These are phyloP conservation scores for Esox masquinongy DNA, from an alignment of 2,797 vertebrate species.

Conservation along the genomic window DNA sequence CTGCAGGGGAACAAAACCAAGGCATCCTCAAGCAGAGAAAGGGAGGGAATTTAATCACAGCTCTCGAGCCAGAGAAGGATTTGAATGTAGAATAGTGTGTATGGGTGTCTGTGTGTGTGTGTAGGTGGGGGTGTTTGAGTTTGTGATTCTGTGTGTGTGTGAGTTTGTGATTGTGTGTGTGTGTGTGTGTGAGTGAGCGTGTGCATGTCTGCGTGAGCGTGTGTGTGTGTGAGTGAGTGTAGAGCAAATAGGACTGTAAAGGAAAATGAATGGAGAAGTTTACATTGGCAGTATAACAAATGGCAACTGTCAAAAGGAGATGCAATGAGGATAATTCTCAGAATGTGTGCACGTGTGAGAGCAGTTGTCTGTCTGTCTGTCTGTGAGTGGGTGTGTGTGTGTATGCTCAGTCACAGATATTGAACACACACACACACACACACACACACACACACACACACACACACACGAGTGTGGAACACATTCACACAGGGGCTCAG, in stretches of 20 bases:
- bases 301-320: neutral
- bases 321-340: too few species aligned
- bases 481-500: neutral
- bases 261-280: neutral
- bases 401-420: neutral
- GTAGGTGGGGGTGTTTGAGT: slow-evolving; percentile 1
- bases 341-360: too few species aligned
- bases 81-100: slow-evolving; percentile 65
- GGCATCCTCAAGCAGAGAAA: slow-evolving; percentile 49
- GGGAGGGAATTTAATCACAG: slow-evolving; percentile 66
- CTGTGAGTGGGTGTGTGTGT: neutral
- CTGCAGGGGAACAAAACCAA: slow-evolving; percentile 67
- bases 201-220: neutral
- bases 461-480: neutral
- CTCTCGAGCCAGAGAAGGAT: slow-evolving; percentile 62
- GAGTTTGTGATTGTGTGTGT: neutral
- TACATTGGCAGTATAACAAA: neutral
- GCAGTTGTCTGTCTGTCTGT: neutral
- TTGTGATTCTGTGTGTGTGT: neutral
- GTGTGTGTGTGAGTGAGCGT: neutral
- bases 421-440: neutral
- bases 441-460: slow-evolving; percentile 11
- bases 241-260: neutral
- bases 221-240: neutral
- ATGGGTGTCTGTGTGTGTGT: neutral